phyloP scores from a whole-genome alignment of 1,140 invertebrate genomes.

The Nasonia longicornis region DNA sequence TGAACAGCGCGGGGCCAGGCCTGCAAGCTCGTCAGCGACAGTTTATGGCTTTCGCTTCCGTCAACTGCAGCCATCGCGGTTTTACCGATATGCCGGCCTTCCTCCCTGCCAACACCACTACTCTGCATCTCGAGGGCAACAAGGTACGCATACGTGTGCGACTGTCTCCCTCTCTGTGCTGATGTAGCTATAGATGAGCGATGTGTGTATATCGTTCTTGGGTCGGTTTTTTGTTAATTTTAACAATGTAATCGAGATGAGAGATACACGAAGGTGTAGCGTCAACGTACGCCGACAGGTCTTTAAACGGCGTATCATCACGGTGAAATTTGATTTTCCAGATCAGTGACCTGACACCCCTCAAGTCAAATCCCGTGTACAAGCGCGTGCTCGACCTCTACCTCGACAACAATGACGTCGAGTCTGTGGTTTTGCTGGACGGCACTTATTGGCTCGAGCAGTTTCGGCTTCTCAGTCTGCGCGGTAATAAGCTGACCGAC shows the following conservation, averaged over 20 bases:
- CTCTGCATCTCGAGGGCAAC: slow-evolving; percentile 71
- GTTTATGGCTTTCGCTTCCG: slow-evolving; percentile 68
- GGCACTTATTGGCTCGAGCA: slow-evolving; percentile 81
- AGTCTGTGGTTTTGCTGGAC: slow-evolving; percentile 78
- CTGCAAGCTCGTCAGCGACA: slow-evolving; percentile 59
- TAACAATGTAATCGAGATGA: too few species aligned
- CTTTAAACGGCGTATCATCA: not conserved
- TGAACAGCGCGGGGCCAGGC: slow-evolving; percentile 43
- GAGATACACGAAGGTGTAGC: not conserved
- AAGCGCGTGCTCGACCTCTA: slow-evolving; percentile 78
- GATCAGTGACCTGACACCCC: slow-evolving; percentile 74
- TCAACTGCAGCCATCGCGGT: slow-evolving; percentile 71
- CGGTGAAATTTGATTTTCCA: slow-evolving; percentile 55
- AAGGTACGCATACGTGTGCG: slow-evolving; percentile 58
- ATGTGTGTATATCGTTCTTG: not conserved
- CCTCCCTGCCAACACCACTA: slow-evolving; percentile 72
- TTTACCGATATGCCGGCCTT: slow-evolving; percentile 69
- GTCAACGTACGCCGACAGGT: too few species aligned
- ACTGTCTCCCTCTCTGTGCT: not conserved
- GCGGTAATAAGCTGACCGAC: slow-evolving; percentile 78
- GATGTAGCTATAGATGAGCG: not conserved
- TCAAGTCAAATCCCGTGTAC: slow-evolving; percentile 77
- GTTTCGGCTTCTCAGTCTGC: slow-evolving; percentile 80
- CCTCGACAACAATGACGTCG: slow-evolving; percentile 80
- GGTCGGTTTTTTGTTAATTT: too few species aligned